Percentiles rank a stretch among this genome's conserved stretches.
Evolutionary conservation across 2,113 vertebrate genomes (phyloP).

Genomic region (Notarius lentiginosus): DNA sequence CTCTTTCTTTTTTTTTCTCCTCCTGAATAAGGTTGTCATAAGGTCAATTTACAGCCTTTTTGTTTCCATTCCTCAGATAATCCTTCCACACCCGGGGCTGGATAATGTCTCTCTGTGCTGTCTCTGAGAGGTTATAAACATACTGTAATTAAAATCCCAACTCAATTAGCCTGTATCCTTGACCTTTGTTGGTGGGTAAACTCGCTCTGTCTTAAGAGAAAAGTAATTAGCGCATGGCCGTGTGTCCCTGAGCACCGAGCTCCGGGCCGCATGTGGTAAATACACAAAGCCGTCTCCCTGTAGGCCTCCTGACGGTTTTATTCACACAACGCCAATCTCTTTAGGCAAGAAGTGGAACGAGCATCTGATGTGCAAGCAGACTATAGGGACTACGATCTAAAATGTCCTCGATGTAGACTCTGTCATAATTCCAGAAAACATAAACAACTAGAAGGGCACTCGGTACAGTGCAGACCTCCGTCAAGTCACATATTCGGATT

Average conservation of each 20-base stretch:
- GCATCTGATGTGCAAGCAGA: not conserved
- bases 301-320: slow-evolving; percentile 41
- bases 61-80: not conserved
- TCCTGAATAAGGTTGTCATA: slow-evolving; percentile 6
- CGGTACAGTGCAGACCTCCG: too few species aligned
- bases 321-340: slow-evolving; percentile 43
- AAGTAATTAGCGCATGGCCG: slow-evolving; percentile 51
- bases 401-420: not conserved
- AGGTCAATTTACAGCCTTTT: slow-evolving; percentile 26
- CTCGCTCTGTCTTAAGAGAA: slow-evolving; percentile 48
- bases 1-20: not conserved
- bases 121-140: slow-evolving; percentile 56
- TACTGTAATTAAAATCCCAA: slow-evolving; percentile 63
- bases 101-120: slow-evolving; percentile 7
- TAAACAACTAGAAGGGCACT: too few species aligned
- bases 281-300: slow-evolving; percentile 32
- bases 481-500: too few species aligned
- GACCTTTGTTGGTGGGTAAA: slow-evolving; percentile 65
- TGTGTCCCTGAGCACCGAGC: slow-evolving; percentile 45
- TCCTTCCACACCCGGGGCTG: slow-evolving; percentile 1
- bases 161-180: slow-evolving; percentile 61
- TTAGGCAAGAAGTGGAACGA: slow-evolving; percentile 8
- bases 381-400: not conserved
- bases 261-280: slow-evolving; percentile 34
- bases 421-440: not conserved